Conservation (phyloP, 2,888 invertebrate genomes). For the Ormia ochracea region DNA sequence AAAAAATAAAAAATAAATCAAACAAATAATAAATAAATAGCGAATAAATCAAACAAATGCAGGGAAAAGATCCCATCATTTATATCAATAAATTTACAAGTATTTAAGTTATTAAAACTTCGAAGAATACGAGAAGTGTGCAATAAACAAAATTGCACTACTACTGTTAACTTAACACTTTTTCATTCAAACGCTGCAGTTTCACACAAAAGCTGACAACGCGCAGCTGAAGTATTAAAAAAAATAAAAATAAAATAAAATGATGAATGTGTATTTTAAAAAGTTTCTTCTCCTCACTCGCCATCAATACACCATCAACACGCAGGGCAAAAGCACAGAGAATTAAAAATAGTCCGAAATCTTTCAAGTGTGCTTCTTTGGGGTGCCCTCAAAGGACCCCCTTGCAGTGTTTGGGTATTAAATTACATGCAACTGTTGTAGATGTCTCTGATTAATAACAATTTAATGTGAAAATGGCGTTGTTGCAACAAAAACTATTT, state of each 20-base stretch:
- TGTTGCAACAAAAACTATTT: constrained; percentile 28
- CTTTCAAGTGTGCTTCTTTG: constrained; percentile 1
- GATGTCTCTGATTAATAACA: constrained; percentile 7
- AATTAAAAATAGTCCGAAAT: not conserved
- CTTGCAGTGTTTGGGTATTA: not conserved
- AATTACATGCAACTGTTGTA: not conserved
- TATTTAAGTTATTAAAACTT: too few species aligned
- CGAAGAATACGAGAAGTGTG: too few species aligned
- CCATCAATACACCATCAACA: not conserved
- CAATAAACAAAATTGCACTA: too few species aligned
- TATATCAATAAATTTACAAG: too few species aligned
- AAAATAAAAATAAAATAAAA: too few species aligned
- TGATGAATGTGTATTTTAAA: constrained; percentile 29
- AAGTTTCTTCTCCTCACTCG: constrained; percentile 1
- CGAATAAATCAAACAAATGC: too few species aligned
- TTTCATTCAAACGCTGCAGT: too few species aligned
- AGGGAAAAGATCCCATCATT: too few species aligned
- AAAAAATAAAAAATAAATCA: too few species aligned
- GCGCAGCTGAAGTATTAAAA: constrained; percentile 36
- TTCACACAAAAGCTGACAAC: constrained; percentile 29
- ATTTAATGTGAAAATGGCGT: constrained; percentile 31
- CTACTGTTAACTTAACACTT: too few species aligned
- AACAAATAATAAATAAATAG: too few species aligned
- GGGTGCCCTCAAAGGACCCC: not conserved
- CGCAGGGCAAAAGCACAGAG: constrained; percentile 11